Percentiles rank a stretch among this genome's conserved stretches.
Conservation (phyloP, 2,888 invertebrate genomes). For the Campaea margaritaria region DNA sequence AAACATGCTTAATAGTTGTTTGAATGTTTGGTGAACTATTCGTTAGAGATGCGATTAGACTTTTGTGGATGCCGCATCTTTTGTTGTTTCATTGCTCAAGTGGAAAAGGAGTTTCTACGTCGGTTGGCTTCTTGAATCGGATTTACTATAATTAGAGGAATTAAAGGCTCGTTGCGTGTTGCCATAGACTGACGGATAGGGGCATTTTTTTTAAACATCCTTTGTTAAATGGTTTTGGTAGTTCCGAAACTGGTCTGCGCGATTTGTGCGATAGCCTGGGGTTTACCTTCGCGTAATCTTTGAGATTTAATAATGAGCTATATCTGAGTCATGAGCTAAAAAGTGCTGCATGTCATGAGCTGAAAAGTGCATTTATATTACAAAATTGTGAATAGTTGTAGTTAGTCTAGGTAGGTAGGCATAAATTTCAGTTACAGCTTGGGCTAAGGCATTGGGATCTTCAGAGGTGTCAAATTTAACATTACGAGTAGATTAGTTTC, state of each 20-base stretch:
- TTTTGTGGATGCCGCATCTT: slow-evolving; percentile 67
- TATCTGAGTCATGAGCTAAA: too few relatives aligned
- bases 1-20: slow-evolving; percentile 48
- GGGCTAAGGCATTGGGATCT: too few relatives aligned
- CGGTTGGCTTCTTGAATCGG: slow-evolving; percentile 70
- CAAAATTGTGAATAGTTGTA: too few relatives aligned
- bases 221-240: slow-evolving; percentile 25
- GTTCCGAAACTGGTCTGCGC: slow-evolving; percentile 32
- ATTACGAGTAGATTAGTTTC: too few relatives aligned
- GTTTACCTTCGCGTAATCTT: background rate
- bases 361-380: too few relatives aligned
- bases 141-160: slow-evolving; percentile 75
- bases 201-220: slow-evolving; percentile 35
- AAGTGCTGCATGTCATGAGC: too few relatives aligned
- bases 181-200: slow-evolving; percentile 54
- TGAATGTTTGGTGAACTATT: slow-evolving; percentile 69
- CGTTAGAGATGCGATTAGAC: slow-evolving; percentile 72
- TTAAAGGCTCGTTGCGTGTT: slow-evolving; percentile 53
- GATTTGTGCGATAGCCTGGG: too few relatives aligned
- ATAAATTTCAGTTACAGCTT: too few relatives aligned
- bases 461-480: too few relatives aligned
- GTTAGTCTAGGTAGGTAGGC: too few relatives aligned
- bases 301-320: background rate
- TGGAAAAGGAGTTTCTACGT: slow-evolving; percentile 74
- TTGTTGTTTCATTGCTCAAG: slow-evolving; percentile 56